Base-by-base conservation (phyloP, 2,113 vertebrate species). In the Heliornis fulica region DNA sequence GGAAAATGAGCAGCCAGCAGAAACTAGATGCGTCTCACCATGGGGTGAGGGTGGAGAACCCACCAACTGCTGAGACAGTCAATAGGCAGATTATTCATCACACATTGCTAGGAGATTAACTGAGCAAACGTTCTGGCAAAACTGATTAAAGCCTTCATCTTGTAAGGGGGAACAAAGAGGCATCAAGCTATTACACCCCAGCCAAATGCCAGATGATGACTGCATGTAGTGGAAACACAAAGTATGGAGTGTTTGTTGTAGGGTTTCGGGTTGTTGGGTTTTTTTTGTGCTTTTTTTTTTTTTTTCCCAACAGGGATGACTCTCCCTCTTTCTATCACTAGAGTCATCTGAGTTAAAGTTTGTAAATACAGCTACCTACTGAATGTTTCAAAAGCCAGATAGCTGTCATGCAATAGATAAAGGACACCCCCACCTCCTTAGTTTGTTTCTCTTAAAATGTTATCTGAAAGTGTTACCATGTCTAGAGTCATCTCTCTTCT, bases 11-110 rank as follows among this genome's bases (percentile, higher is more conserved):
- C 98, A 98, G 97, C 97, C 95, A 95, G 95, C 92, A 98, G 96
- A 97, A 97, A 97, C 72, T 81, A 97, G 97, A 97, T 95, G 96
- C n/a, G 23, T 97, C 95, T 98, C 97, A 96, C 96, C 96, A 96
- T 92, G 95, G 97, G 97, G 97, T 93, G 96, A 97, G 96, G 95
- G 96, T 96, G 97, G 97, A 97, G 97, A 96, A 96, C 92, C 95
- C 86, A 61, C 95, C 96, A 93, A 98, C 97, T 97, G 98, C 98
- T 97, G 98, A 98, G 98, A 95, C 89, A 93, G 96, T 97, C 97
- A 98, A 98, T 98, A 97, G 97, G 91, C 97, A 97, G 97, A 98
- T 97, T 98, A 97, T 98, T 97, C 98, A 97, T 97, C 97, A 94
- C 96, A 94, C 97, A 96, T 93, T 97, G 97, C 97, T 97, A 93